phyloP scores from a whole-genome alignment of 2,797 vertebrate genomes.

The Anguilla pacifica region DNA sequence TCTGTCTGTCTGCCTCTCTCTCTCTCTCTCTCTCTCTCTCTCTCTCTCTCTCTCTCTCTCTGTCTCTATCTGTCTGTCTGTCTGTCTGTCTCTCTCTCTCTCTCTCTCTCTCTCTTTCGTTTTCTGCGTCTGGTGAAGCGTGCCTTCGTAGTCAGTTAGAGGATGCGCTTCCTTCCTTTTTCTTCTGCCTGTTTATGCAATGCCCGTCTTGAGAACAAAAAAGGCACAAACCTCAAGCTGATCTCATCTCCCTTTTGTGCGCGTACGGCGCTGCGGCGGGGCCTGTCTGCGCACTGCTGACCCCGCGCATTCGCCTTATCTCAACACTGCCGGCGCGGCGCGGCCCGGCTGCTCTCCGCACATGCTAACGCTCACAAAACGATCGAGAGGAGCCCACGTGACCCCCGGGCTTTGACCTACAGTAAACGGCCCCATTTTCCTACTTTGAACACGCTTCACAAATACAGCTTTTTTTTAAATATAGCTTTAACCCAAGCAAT shows the following conservation, averaged over 20 bases:
- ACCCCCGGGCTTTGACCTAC: conserved; percentile 10
- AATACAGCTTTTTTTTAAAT: neutral
- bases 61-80: too few relatives aligned
- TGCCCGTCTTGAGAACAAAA: conserved; percentile 8
- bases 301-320: neutral
- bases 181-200: conserved; percentile 16
- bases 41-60: too few relatives aligned
- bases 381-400: neutral
- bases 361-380: conserved; percentile 17
- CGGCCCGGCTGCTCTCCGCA: neutral
- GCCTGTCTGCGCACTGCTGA: neutral
- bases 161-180: conserved; percentile 24
- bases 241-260: neutral
- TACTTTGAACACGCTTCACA: conserved; percentile 11
- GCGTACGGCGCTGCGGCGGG: too few relatives aligned
- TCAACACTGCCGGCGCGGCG: neutral
- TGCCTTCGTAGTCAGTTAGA: neutral
- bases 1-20: too few relatives aligned
- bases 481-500: conserved; percentile 18
- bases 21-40: too few relatives aligned
- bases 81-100: neutral
- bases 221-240: neutral
- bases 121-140: neutral
- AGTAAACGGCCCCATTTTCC: conserved; percentile 9
- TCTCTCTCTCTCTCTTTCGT: neutral